phyloP scores from a whole-genome alignment of 2,888 invertebrate genomes.

The Schizotus pectinicornis region DNA sequence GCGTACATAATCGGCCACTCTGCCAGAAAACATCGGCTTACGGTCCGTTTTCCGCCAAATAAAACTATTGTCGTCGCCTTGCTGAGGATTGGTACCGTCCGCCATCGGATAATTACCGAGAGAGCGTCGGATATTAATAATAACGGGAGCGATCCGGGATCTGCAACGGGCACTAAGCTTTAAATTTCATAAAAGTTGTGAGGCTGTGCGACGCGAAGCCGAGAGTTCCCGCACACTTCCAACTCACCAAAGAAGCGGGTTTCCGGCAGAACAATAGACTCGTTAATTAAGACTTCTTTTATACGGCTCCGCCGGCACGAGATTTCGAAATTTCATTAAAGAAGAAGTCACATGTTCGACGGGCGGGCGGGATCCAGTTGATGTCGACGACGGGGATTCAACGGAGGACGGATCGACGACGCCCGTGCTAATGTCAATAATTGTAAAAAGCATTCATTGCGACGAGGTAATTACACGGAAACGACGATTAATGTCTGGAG shows the following conservation, averaged over 20 bases:
- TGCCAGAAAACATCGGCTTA: slow-evolving; percentile 40
- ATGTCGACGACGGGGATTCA: not conserved
- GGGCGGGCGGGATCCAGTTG: slow-evolving; percentile 18
- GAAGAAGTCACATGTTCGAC: slow-evolving; percentile 23
- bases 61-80: not conserved
- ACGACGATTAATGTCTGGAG: not conserved
- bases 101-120: too few species aligned
- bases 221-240: slow-evolving; percentile 34
- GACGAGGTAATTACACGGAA: slow-evolving; percentile 13
- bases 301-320: slow-evolving; percentile 32
- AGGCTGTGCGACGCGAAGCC: slow-evolving; percentile 37
- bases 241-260: slow-evolving; percentile 58
- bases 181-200: slow-evolving; percentile 39
- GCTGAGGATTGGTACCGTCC: too few species aligned
- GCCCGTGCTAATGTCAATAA: slow-evolving; percentile 10
- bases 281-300: slow-evolving; percentile 82
- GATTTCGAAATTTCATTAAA: slow-evolving; percentile 33
- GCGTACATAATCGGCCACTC: slow-evolving; percentile 34
- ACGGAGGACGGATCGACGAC: not conserved
- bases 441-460: slow-evolving; percentile 9
- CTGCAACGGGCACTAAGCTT: slow-evolving; percentile 39
- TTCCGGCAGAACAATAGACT: slow-evolving; percentile 74
- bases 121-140: too few species aligned
- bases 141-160: slow-evolving; percentile 6
- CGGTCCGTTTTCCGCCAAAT: slow-evolving; percentile 28